Percentiles rank a stretch among this genome's conserved stretches.
These are phyloP conservation scores for Pelusios castaneus DNA, from an alignment of 2,113 vertebrate species.

Conservation along the genomic window DNA sequence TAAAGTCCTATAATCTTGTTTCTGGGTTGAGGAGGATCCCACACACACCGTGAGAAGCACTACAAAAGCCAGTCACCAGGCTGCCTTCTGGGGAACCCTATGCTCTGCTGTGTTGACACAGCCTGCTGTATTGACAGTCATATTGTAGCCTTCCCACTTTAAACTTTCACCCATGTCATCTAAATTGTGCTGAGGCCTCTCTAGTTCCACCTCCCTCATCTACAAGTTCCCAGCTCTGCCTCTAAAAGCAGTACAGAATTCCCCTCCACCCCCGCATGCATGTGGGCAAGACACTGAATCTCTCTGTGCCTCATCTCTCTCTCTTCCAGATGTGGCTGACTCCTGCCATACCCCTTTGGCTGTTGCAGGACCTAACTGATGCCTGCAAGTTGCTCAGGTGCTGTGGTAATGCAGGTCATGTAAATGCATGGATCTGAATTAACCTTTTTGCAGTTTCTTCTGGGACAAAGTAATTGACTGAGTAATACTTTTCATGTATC, in stretches of 20 bases:
- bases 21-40: background rate
- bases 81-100: background rate
- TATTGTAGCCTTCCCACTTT: too few species aligned
- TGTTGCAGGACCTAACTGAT: background rate
- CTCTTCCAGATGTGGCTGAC: background rate
- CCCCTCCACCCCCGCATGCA: background rate
- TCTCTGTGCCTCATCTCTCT: background rate
- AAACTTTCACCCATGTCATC: too few species aligned
- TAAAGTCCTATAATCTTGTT: background rate
- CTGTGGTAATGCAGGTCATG: background rate
- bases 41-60: background rate
- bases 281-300: background rate
- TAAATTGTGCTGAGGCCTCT: too few species aligned
- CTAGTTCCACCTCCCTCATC: too few species aligned
- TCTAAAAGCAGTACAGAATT: too few species aligned
- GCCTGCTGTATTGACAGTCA: too few species aligned
- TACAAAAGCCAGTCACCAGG: background rate
- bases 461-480: background rate
- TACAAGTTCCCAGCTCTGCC: too few species aligned
- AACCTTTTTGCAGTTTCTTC: background rate
- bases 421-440: background rate
- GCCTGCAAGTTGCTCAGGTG: background rate
- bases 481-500: background rate
- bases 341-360: background rate
- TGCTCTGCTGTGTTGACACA: too few species aligned